These are phyloP conservation scores for Nemurella pictetii DNA, from an alignment of 2,888 invertebrate species.

Conservation along the genomic window DNA sequence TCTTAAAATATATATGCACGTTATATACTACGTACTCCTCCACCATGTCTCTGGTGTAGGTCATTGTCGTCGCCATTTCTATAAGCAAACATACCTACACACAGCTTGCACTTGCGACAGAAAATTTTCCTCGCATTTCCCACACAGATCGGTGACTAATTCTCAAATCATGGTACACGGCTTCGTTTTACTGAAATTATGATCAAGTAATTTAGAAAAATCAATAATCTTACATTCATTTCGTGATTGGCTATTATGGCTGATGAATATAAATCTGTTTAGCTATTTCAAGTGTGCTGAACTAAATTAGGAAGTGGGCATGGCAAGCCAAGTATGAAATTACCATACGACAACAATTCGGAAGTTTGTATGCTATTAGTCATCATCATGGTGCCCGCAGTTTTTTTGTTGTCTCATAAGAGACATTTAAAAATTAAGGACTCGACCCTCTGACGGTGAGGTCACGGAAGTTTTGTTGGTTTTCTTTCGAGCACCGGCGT, in stretches of 20 bases:
- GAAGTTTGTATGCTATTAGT: neutral
- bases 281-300: neutral
- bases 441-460: too few species aligned
- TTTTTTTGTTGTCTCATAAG: neutral
- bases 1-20: neutral
- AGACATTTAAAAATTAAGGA: neutral
- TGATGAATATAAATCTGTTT: neutral
- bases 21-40: neutral
- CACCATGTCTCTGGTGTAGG: neutral
- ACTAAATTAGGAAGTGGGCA: neutral
- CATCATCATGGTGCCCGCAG: neutral
- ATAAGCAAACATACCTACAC: neutral
- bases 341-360: neutral
- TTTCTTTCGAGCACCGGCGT: too few species aligned
- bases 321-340: neutral
- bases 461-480: too few species aligned
- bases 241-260: neutral
- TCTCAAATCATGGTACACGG: neutral
- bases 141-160: neutral
- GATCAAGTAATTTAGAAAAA: neutral
- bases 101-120: too few species aligned
- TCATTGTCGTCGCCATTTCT: neutral
- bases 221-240: neutral
- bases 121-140: too few species aligned
- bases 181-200: neutral